Base-by-base conservation (phyloP, 2,113 vertebrate genomes). In the Hippotragus niger region DNA sequence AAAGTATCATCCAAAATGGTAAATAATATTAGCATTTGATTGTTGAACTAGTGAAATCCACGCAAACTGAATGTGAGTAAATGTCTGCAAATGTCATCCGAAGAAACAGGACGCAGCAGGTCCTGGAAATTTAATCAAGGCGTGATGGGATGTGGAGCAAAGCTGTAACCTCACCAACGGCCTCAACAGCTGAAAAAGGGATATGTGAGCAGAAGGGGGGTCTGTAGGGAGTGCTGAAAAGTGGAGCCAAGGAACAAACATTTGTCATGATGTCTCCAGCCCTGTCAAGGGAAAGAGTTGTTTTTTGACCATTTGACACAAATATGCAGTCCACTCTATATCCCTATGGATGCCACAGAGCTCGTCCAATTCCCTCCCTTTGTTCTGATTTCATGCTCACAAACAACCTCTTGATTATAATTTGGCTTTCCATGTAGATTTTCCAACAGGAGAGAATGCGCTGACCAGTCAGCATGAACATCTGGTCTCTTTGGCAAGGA, bases 101-200 rank as follows among this genome's bases (percentile, higher is more conserved):
- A 89, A 87, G 96, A 87, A 97, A 97, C 96, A 97, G 97, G 96
- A 98, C 95, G 91, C 91, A 90, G 71, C 93, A n/a, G 80, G 2
- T 96, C 93, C 98, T 98, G 98, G 97, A 97, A 98, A 97, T 95
- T 92, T 91, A 98, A 98, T 98, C 98, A 97, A 95, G 97, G 96
- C 97, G 60, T 97, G 98, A 96, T 47, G 93, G 98, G 97, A 96
- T 98, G 97, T 80, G 95, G 92, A 62, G 94, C 93, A 71, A 82
- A 86, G 81, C 96, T 96, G 97, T 97, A 97, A 97, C 96, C 96
- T 92, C 96, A 97, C 95, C 96, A 76, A 91, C 93, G 96, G 96
- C 62, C 96, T 88, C 95, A 97, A 96, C 97, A 97, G 98, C 98
- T 98, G 97, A 97, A 97, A 97, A 85, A 94, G 96, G 97, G 96